Conservation (phyloP, 2,113 vertebrate genomes). For the Aspiorhynchus laticeps region DNA sequence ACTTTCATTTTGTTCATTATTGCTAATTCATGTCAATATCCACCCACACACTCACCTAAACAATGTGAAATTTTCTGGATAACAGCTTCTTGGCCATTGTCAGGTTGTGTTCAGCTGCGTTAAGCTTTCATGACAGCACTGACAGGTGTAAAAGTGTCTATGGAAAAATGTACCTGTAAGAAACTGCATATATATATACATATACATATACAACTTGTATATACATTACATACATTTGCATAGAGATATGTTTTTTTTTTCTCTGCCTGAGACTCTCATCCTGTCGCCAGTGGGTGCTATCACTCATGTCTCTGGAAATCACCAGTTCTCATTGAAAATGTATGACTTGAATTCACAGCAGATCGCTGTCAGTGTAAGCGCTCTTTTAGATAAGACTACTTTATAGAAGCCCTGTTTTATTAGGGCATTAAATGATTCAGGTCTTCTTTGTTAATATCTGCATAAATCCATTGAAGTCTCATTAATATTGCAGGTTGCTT, state of each 20-base stretch:
- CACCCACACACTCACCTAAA: slow-evolving; percentile 2
- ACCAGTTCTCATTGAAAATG: slow-evolving; percentile 15
- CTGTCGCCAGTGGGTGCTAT: background rate
- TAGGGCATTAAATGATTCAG: background rate
- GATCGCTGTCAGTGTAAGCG: background rate
- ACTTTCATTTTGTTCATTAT: background rate
- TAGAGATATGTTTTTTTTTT: background rate
- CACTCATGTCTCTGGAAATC: background rate
- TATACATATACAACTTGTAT: too few species aligned
- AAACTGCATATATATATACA: too few species aligned
- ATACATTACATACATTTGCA: too few species aligned
- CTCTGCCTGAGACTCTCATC: background rate
- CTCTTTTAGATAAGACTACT: slow-evolving; percentile 3
- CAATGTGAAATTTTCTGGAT: background rate
- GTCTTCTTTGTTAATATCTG: background rate
- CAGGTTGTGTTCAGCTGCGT: background rate
- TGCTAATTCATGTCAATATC: background rate
- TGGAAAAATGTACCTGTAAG: background rate
- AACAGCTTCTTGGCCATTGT: background rate
- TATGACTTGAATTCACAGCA: background rate
- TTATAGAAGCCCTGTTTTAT: slow-evolving; percentile 1
- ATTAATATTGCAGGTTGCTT: slow-evolving; percentile 11
- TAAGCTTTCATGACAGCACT: background rate
- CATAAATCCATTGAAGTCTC: background rate
- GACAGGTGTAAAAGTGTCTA: background rate